phyloP scores from a whole-genome alignment of 2,797 vertebrate genomes.

The Poeciliopsis paucimaculata region DNA sequence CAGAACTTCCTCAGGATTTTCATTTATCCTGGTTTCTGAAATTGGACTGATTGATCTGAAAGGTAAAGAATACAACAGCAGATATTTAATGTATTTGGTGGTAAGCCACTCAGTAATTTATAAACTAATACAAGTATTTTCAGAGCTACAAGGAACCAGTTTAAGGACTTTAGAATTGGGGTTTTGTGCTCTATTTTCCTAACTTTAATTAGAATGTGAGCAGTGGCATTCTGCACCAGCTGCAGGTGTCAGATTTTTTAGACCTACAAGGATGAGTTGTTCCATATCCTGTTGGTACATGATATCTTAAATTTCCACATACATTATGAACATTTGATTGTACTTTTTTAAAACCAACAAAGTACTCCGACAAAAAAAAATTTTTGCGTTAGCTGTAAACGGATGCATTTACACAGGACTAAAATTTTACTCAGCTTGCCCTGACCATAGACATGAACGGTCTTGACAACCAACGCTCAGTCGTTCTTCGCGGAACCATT shows the following conservation, averaged over 20 bases:
- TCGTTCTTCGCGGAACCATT: constrained; percentile 50
- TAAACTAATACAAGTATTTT: neutral
- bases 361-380: neutral
- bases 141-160: neutral
- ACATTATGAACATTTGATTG: neutral
- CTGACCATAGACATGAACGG: no score
- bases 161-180: neutral
- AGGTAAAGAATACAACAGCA: neutral
- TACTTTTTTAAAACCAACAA: neutral
- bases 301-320: neutral
- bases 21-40: no score
- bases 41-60: no score
- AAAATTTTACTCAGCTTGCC: neutral
- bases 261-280: neutral
- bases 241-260: neutral
- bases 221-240: neutral
- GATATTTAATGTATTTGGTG: neutral
- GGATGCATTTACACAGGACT: neutral
- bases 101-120: neutral
- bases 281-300: neutral
- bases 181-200: neutral
- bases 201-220: neutral
- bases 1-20: no score
- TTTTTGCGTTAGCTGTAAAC: neutral
- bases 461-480: neutral